phyloP scores from a whole-genome alignment of 2,113 vertebrate genomes.

The Dipodomys ordii region DNA sequence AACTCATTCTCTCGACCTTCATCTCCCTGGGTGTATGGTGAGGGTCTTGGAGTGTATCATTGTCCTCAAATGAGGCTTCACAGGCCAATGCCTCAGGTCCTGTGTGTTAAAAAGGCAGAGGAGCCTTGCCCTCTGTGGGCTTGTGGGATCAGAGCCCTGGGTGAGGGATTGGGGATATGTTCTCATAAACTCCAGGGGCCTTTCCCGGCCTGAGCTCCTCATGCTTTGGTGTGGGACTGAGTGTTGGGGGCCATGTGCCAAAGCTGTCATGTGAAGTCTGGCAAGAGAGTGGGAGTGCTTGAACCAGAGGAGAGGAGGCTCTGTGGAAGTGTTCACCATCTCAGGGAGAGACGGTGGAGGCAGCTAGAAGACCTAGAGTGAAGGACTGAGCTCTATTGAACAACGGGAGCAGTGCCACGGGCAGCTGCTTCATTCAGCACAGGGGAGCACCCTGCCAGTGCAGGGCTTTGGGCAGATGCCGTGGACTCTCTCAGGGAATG shows the following conservation, averaged over 20 bases:
- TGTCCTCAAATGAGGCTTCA: neutral
- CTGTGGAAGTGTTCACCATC: neutral
- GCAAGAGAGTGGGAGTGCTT: neutral
- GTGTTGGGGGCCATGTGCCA: neutral
- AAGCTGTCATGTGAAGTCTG: accelerated
- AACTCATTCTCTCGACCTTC: neutral
- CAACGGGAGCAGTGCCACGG: neutral
- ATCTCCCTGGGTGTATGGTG: neutral
- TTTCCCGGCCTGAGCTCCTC: neutral
- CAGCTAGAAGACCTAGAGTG: neutral
- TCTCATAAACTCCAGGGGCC: neutral
- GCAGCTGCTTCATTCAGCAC: accelerated
- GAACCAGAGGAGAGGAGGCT: neutral
- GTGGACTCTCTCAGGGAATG: neutral
- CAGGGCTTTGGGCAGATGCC: neutral
- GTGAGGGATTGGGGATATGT: neutral
- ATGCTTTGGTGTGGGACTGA: neutral
- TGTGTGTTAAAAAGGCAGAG: neutral
- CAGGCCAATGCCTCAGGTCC: neutral
- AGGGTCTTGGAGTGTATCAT: neutral
- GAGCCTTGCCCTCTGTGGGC: neutral
- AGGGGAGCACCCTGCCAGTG: accelerated
- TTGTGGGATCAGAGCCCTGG: neutral
- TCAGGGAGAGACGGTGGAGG: neutral
- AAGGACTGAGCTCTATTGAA: neutral